Percentiles rank a stretch among this genome's conserved stretches.
These are phyloP conservation scores for Hyphantria cunea DNA, from an alignment of 1,140 invertebrate genomes.

Conservation along the genomic window DNA sequence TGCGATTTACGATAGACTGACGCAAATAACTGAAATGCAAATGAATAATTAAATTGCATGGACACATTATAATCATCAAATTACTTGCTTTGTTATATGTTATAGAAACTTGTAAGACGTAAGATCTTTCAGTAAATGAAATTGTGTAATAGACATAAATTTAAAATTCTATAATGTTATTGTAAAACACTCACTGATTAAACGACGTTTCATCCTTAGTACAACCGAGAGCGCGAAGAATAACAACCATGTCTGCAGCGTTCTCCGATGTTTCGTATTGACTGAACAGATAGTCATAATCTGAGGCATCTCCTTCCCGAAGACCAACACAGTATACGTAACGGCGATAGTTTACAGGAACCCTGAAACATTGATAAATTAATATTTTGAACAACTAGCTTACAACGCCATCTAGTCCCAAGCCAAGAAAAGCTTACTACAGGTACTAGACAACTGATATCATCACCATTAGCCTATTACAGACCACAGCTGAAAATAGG, in stretches of 20 bases:
- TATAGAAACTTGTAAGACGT: too few species aligned
- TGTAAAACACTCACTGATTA: conserved; percentile 73
- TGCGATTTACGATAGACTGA: conserved; percentile 56
- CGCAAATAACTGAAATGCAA: conserved; percentile 57
- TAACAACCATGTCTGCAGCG: conserved; percentile 83
- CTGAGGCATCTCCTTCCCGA: conserved; percentile 72
- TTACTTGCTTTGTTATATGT: too few species aligned
- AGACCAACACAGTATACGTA: conserved; percentile 83
- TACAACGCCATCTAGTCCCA: too few species aligned
- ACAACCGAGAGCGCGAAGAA: conserved; percentile 83
- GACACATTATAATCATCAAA: too few species aligned
- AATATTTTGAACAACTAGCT: background rate
- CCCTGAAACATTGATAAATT: conserved; percentile 40
- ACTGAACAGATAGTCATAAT: conserved; percentile 83
- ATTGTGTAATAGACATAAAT: too few species aligned
- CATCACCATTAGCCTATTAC: too few species aligned
- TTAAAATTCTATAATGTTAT: too few species aligned
- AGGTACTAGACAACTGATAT: too few species aligned
- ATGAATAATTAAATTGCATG: background rate
- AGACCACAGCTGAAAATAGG: too few species aligned
- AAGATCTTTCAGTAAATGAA: too few species aligned
- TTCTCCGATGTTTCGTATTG: conserved; percentile 80
- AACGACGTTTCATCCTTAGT: conserved; percentile 73
- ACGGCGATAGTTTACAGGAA: conserved; percentile 62
- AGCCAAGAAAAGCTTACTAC: too few species aligned